Conservation (phyloP, 2,888 invertebrate species). For the Ophonus ardosiacus region DNA sequence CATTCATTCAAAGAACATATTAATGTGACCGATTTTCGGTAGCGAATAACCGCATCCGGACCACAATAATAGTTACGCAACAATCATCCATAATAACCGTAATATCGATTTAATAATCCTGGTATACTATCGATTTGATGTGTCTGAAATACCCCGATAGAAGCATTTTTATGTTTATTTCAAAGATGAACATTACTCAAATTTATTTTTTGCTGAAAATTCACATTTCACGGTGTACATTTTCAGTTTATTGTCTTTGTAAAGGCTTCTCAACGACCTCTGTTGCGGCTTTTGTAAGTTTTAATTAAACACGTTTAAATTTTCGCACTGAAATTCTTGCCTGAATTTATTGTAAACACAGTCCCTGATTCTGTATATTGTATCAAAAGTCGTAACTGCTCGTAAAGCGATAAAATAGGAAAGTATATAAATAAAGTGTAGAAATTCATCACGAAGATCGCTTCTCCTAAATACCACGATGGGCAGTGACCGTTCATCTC, state of each 20-base stretch:
- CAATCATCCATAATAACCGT: too few species aligned
- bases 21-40: too few species aligned
- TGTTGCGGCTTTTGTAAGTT: not conserved
- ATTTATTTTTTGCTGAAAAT: not conserved
- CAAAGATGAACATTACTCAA: not conserved
- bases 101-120: too few species aligned
- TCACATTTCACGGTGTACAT: not conserved
- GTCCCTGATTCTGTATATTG: too few species aligned
- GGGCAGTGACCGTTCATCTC: slow-evolving; percentile 1
- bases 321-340: too few species aligned
- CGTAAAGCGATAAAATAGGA: not conserved
- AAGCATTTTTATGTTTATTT: not conserved
- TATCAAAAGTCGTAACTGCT: not conserved
- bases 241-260: not conserved
- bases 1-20: too few species aligned
- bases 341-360: too few species aligned
- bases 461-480: not conserved
- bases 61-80: too few species aligned
- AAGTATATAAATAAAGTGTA: not conserved
- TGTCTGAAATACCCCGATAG: too few species aligned
- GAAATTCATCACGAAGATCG: not conserved
- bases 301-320: not conserved
- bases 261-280: not conserved
- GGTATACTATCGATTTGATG: too few species aligned
- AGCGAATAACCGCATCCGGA: too few species aligned